These are phyloP conservation scores for Oscheius sp. DNA, from an alignment of 2,888 invertebrate genomes.

Conservation along the genomic window DNA sequence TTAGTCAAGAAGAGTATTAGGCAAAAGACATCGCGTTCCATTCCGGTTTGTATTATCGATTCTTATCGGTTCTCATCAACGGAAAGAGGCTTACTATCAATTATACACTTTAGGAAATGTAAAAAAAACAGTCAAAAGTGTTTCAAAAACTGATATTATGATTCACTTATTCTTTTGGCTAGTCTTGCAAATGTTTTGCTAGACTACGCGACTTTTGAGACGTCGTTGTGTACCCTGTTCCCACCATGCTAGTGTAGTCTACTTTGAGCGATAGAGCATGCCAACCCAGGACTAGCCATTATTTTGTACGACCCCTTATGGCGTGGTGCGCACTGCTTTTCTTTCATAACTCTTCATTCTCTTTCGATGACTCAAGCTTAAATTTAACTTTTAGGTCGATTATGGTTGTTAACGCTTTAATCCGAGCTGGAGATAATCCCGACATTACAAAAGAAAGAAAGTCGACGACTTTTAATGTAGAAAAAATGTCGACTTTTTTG, in stretches of 20 bases:
- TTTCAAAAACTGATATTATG: too few species aligned
- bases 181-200: neutral
- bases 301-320: neutral
- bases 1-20: too few species aligned
- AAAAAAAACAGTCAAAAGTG: too few species aligned
- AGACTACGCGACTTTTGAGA: constrained; percentile 13
- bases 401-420: constrained; percentile 33
- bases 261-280: neutral
- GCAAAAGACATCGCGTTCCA: too few species aligned
- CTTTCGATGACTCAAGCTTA: neutral
- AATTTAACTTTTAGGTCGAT: neutral
- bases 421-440: constrained; percentile 61
- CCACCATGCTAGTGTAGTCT: constrained; percentile 9
- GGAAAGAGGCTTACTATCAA: too few species aligned
- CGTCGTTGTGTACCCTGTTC: constrained; percentile 1
- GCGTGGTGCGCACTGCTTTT: neutral
- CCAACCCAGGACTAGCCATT: neutral
- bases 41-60: too few species aligned
- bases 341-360: neutral
- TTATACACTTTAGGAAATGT: too few species aligned
- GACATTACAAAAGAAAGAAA: constrained; percentile 59
- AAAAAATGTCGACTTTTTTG: constrained; percentile 56
- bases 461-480: constrained; percentile 47
- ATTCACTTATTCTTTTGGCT: too few species aligned
- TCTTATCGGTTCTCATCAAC: too few species aligned